A percentile compares a stretch with the other conserved stretches of the same genome.
Evolutionary conservation across 2,888 invertebrate genomes (phyloP).

Genomic region (Phyllotreta striolata): DNA sequence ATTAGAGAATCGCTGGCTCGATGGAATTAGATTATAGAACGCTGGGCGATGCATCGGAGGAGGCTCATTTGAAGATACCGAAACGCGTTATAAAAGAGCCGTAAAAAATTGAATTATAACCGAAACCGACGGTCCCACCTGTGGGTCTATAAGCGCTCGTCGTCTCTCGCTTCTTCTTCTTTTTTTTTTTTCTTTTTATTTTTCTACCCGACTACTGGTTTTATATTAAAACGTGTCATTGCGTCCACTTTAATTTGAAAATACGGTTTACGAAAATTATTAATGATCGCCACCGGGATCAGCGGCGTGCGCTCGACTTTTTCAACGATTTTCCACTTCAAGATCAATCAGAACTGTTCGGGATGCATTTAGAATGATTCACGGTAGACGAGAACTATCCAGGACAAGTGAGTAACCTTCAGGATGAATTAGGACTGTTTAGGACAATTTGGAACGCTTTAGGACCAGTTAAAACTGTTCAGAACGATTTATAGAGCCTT

Average conservation of each 20-base stretch:
- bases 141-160: constrained; percentile 42
- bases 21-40: constrained; percentile 46
- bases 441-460: no score
- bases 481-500: no score
- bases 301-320: constrained; percentile 21
- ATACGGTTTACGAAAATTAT: constrained; percentile 56
- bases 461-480: no score
- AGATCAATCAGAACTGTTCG: no score
- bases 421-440: no score
- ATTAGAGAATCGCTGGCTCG: constrained; percentile 40
- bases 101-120: constrained; percentile 52
- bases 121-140: constrained; percentile 49
- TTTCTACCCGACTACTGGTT: constrained; percentile 59
- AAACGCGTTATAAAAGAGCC: constrained; percentile 50
- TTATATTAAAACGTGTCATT: constrained; percentile 60
- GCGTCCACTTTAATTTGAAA: constrained; percentile 61
- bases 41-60: constrained; percentile 49
- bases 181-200: constrained; percentile 51
- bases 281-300: constrained; percentile 38
- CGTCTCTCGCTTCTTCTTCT: constrained; percentile 52
- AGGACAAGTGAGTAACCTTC: no score
- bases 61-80: constrained; percentile 51
- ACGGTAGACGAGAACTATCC: no score
- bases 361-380: no score
- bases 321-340: no score